phyloP scores from a whole-genome alignment of 2,113 vertebrate species.

The Falco punctatus region DNA sequence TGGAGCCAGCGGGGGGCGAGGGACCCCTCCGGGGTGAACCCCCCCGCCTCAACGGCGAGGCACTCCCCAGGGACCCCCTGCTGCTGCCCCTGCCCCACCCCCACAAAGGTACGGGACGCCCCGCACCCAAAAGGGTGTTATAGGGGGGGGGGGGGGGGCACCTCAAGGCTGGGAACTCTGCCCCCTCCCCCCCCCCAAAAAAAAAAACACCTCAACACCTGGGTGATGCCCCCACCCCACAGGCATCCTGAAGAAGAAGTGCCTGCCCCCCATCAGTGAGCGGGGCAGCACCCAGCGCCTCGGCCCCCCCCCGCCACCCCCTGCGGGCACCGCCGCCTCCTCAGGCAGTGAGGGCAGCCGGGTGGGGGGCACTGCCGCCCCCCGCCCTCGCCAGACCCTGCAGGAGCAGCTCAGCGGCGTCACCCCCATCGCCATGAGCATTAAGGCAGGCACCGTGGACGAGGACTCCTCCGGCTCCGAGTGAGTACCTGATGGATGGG shows the following conservation, averaged over 20 bases:
- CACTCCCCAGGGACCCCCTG: constrained; percentile 57
- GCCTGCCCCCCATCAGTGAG: constrained; percentile 85
- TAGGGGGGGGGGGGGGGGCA: background rate
- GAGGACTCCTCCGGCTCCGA: constrained; percentile 94
- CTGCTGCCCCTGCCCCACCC: constrained; percentile 77
- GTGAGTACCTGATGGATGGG: constrained; percentile 77
- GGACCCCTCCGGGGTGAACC: constrained; percentile 43
- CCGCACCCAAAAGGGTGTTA: background rate
- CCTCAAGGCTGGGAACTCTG: background rate
- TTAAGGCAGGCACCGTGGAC: constrained; percentile 85
- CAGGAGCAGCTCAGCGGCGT: constrained; percentile 83
- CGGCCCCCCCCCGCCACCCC: constrained; percentile 56
- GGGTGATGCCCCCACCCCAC: background rate
- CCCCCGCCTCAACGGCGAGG: constrained; percentile 67
- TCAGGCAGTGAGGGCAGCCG: constrained; percentile 77
- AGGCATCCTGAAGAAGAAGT: constrained; percentile 37
- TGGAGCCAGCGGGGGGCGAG: constrained; percentile 30
- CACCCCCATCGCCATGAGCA: constrained; percentile 84
- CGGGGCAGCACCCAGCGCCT: constrained; percentile 80
- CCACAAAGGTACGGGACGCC: constrained; percentile 80
- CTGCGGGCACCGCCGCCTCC: constrained; percentile 52
- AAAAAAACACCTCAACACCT: too few species aligned
- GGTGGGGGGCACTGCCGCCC: background rate
- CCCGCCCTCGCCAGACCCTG: constrained; percentile 65
- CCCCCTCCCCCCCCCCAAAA: background rate